Evolutionary conservation across 2,797 vertebrate species (phyloP).

Genomic region (Xenopus petersii): DNA sequence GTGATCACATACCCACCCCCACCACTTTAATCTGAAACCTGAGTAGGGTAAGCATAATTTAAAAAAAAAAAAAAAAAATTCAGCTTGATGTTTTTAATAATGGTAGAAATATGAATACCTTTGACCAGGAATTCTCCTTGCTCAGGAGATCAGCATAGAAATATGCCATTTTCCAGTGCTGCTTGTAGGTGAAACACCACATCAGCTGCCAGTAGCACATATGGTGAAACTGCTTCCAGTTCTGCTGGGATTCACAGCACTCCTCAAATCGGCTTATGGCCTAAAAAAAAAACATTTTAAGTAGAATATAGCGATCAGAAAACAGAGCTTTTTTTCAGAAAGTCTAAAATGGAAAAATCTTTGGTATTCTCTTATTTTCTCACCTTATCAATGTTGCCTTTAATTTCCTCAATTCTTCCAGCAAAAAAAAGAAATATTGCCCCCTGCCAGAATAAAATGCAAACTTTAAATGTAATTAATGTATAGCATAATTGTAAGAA

Average conservation of each 20-base stretch:
- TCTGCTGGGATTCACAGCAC: slow-evolving; percentile 92
- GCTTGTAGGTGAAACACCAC: slow-evolving; percentile 98
- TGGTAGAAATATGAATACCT: slow-evolving; percentile 66
- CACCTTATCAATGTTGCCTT: slow-evolving; percentile 91
- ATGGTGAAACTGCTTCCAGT: slow-evolving; percentile 97
- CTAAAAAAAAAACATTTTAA: slow-evolving; percentile 57
- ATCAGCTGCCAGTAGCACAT: slow-evolving; percentile 99
- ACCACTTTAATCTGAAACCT: too few species aligned
- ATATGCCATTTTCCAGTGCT: slow-evolving; percentile 97
- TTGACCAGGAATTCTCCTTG: slow-evolving; percentile 96
- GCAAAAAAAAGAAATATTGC: slow-evolving; percentile 98
- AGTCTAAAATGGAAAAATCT: too few species aligned
- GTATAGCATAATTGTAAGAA: too few species aligned
- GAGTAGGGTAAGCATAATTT: too few species aligned
- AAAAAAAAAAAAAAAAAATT: too few species aligned
- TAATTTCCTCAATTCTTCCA: slow-evolving; percentile 94
- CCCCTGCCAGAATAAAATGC: slow-evolving; percentile 68
- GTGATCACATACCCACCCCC: too few species aligned
- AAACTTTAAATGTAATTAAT: not conserved
- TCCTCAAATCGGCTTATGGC: slow-evolving; percentile 87
- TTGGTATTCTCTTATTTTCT: slow-evolving; percentile 56
- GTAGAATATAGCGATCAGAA: too few species aligned
- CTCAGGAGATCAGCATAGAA: slow-evolving; percentile 95
- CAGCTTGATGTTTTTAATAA: too few species aligned
- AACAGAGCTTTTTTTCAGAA: too few species aligned